phyloP scores from a whole-genome alignment of 2,888 invertebrate genomes.

The Acanthosepion pharaonis region DNA sequence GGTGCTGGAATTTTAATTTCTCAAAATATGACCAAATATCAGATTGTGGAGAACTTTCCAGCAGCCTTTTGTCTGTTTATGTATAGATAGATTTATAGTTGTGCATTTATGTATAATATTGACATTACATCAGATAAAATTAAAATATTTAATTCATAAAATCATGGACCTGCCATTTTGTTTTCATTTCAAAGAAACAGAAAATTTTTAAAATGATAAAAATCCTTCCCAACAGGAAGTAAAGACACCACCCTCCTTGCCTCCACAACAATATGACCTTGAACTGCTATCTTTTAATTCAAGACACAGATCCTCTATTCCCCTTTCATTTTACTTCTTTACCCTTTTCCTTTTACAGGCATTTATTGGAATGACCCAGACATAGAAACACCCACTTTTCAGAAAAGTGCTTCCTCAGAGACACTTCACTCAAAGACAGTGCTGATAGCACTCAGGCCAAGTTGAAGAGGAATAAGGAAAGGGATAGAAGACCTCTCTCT shows the following conservation, averaged over 20 bases:
- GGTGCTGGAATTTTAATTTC: too few species aligned
- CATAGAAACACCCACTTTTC: neutral
- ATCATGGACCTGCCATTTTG: too few species aligned
- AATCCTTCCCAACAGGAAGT: neutral
- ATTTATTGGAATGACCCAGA: neutral
- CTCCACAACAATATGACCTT: neutral
- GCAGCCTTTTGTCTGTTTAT: too few species aligned
- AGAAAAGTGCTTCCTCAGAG: constrained; percentile 18
- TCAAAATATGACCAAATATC: too few species aligned
- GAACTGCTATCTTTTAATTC: neutral
- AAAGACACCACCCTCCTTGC: neutral
- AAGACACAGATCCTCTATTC: neutral
- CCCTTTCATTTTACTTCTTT: neutral
- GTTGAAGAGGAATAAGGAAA: neutral
- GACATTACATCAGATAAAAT: too few species aligned
- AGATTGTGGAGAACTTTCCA: too few species aligned
- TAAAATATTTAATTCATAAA: too few species aligned
- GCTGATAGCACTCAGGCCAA: neutral
- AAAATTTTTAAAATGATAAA: too few species aligned
- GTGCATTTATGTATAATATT: too few species aligned
- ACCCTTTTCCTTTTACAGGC: neutral
- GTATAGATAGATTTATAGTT: too few species aligned
- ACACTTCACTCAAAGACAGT: neutral
- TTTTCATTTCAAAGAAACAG: too few species aligned
- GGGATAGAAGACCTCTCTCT: neutral